Evolutionary conservation across 2,888 invertebrate genomes (phyloP).

Genomic region (Tubulanus polymorphus): DNA sequence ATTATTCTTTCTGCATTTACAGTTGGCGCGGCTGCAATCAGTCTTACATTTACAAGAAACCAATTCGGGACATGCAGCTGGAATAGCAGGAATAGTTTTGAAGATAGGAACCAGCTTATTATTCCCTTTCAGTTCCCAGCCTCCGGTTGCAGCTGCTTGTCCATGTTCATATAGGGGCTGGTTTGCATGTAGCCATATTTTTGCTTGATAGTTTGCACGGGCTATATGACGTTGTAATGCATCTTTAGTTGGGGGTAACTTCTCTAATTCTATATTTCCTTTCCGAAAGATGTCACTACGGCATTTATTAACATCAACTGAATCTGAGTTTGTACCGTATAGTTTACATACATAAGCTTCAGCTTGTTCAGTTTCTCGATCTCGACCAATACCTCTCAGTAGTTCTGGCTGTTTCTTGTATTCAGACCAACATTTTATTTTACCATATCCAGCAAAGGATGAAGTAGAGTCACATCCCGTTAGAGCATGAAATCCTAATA

Average conservation of each 20-base stretch:
- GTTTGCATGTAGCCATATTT: not conserved
- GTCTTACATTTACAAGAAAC: too few relatives aligned
- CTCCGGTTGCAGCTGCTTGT: too few relatives aligned
- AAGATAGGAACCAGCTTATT: too few relatives aligned
- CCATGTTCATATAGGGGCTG: too few relatives aligned
- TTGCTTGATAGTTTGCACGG: not conserved
- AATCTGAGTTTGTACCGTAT: slow-evolving; percentile 4
- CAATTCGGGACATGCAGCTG: too few relatives aligned
- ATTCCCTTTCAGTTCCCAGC: too few relatives aligned
- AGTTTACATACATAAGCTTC: slow-evolving; percentile 13
- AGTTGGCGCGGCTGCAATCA: too few relatives aligned
- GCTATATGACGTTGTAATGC: not conserved
- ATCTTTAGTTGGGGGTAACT: not conserved
- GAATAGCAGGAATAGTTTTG: too few relatives aligned
- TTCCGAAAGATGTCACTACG: not conserved
- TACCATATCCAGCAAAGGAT: slow-evolving; percentile 13
- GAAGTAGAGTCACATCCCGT: slow-evolving; percentile 13
- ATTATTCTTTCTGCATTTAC: too few relatives aligned
- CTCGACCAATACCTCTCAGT: slow-evolving; percentile 8
- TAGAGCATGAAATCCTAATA: slow-evolving; percentile 6
- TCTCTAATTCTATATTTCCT: not conserved
- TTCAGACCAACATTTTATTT: slow-evolving; percentile 14
- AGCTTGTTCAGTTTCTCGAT: slow-evolving; percentile 1
- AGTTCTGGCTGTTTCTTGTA: slow-evolving; percentile 7
- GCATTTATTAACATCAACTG: too few relatives aligned